phyloP scores from a whole-genome alignment of 1,140 invertebrate genomes.

The Brachionus paranguensis region DNA sequence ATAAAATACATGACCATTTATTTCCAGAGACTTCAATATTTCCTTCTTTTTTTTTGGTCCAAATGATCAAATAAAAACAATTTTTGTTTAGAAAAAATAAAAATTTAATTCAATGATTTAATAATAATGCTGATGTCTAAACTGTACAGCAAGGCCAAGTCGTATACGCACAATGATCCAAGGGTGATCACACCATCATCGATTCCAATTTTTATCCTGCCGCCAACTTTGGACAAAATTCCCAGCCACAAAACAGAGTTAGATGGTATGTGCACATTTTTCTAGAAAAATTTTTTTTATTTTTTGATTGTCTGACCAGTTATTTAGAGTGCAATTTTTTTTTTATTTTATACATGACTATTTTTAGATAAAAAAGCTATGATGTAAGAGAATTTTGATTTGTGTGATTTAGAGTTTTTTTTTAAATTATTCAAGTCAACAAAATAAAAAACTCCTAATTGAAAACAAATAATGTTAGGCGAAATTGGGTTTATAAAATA shows the following conservation, averaged over 20 bases:
- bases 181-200: slow-evolving; percentile 34
- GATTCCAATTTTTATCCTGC: slow-evolving; percentile 34
- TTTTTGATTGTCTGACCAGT: background rate
- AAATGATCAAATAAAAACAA: too few species aligned
- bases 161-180: background rate
- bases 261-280: background rate
- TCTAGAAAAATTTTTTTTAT: background rate
- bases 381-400: background rate
- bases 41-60: too few species aligned
- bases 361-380: background rate
- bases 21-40: too few species aligned
- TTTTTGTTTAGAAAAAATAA: background rate
- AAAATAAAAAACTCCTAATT: background rate
- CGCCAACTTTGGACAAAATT: slow-evolving; percentile 34
- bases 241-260: background rate
- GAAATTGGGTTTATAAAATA: background rate
- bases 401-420: background rate
- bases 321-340: background rate
- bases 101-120: background rate
- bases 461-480: background rate
- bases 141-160: slow-evolving; percentile 9
- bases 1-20: background rate
- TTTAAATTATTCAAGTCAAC: background rate
- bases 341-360: too few species aligned
- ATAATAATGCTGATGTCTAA: slow-evolving; percentile 39